Evolutionary conservation across 1,140 invertebrate genomes (phyloP), one percentile per base, ranked within the genome.

Genomic region (Periplaneta americana): DNA sequence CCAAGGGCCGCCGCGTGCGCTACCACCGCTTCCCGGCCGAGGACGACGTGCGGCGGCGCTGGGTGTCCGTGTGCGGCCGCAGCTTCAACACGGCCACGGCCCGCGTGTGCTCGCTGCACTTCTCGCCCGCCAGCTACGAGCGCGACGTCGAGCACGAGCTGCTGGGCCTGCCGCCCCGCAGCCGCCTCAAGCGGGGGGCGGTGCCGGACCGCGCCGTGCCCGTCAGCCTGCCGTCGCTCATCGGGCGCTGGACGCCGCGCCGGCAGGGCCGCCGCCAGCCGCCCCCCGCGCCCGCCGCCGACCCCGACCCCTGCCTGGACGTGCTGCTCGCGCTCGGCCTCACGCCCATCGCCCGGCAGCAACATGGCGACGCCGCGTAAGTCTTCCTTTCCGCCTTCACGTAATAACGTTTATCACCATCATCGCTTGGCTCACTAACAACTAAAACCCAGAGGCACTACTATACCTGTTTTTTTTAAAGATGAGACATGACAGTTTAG

Each of bases 1-100:
- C 91, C 32, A 89, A 91, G 81, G 90, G 90, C 35, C 88, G 90
- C 78, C 88, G 90, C 39, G 88, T 91, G 76, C 90, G 90, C 35
- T 91, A 91, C 86, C 91, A 91, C 86, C 89, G 91, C 82, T 91
- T 91, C 85, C 91, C 91, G 13, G 89, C 90, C 78, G 90, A 91
- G 85, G 87, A 87, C 79, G 87, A 88, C 85, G 89, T 90, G 31
- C 89, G 91, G 75, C 84, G 86, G 33, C 86, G 87, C 79, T 91
- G 91, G 91, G 86, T 91, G 36, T 39, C 75, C 8, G 75, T 82
- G 35, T 85, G 88, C 82, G 89, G 89, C 15, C 91, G 91, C 85
- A 90, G 90, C 74, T 82, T 82, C 78, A 92, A 92, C 85, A 90
- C 90, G 83, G 88, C 90, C 57, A 92, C 91, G 17, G 91, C 91